Conservation (phyloP, 2,113 vertebrate genomes). For the Cariama cristata region DNA sequence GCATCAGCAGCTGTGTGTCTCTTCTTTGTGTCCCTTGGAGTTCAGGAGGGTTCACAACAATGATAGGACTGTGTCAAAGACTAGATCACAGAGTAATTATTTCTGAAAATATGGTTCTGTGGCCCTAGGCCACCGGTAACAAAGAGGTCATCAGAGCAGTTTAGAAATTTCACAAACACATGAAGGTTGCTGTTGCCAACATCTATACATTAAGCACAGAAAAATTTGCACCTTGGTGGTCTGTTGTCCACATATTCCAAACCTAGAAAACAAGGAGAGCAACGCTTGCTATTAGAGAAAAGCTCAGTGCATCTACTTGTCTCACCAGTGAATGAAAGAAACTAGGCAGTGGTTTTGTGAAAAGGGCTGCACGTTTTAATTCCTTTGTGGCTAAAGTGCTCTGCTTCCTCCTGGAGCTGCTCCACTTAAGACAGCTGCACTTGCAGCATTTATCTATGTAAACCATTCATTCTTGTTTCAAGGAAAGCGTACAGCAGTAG, state of each 20-base stretch:
- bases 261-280: neutral
- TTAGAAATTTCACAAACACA: neutral
- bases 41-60: neutral
- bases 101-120: neutral
- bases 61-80: neutral
- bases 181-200: neutral
- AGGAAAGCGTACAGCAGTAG: neutral
- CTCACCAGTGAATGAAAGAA: neutral
- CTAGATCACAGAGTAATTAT: neutral
- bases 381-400: slow-evolving; percentile 9
- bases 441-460: neutral
- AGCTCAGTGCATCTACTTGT: neutral
- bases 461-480: slow-evolving; percentile 17
- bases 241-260: neutral
- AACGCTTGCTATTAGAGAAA: neutral
- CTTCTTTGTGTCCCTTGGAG: neutral
- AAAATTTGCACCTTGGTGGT: neutral
- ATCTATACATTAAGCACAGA: neutral
- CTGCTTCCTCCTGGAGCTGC: slow-evolving; percentile 42
- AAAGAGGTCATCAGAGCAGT: neutral
- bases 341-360: neutral
- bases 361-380: neutral
- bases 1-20: neutral
- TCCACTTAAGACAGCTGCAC: slow-evolving; percentile 33
- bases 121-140: neutral